Conservation (phyloP, 2,797 vertebrate species). For the Chelidonichthys spinosus region DNA sequence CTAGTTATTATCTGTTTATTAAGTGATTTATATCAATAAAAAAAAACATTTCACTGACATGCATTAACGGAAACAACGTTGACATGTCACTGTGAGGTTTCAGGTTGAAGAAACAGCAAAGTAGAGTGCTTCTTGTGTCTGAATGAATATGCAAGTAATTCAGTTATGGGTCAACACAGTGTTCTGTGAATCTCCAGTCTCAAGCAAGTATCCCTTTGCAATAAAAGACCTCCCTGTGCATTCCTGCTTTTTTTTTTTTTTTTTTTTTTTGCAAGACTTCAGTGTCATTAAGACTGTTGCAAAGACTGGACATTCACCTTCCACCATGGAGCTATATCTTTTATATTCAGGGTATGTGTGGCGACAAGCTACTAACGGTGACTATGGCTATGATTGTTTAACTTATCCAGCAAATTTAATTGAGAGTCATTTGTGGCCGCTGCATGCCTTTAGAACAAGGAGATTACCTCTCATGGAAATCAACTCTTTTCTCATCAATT, state of each 20-base stretch:
- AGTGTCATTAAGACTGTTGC: constrained; percentile 13
- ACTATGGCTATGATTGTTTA: constrained; percentile 62
- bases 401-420: constrained; percentile 37
- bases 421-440: constrained; percentile 30
- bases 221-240: neutral
- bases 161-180: constrained; percentile 42
- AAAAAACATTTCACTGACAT: constrained; percentile 26
- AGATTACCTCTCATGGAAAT: constrained; percentile 36
- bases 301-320: constrained; percentile 83
- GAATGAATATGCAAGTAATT: constrained; percentile 49
- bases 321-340: constrained; percentile 56
- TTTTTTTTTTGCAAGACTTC: constrained; percentile 13
- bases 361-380: constrained; percentile 62
- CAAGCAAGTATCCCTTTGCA: constrained; percentile 20
- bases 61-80: constrained; percentile 14
- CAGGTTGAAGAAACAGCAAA: constrained; percentile 80
- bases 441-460: constrained; percentile 55
- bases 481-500: constrained; percentile 43
- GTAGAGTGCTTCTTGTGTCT: constrained; percentile 75
- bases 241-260: neutral
- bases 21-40: constrained; percentile 6
- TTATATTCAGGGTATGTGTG: constrained; percentile 62
- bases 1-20: neutral
- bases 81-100: constrained; percentile 51
- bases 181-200: constrained; percentile 83